phyloP scores from a whole-genome alignment of 1,140 invertebrate genomes.

The Lycorma delicatula region DNA sequence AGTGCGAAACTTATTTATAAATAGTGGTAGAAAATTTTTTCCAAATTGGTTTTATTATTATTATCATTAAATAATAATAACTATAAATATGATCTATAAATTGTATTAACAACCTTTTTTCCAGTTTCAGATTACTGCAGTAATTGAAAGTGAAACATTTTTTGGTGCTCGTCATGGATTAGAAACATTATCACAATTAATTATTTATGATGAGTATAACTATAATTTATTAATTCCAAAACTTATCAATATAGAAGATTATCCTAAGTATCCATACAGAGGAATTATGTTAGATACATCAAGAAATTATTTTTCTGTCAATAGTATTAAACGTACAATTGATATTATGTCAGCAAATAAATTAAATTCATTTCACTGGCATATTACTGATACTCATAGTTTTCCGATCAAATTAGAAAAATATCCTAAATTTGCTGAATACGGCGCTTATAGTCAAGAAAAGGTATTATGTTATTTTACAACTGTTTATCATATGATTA shows the following conservation, averaged over 20 bases:
- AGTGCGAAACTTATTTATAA: too few species aligned
- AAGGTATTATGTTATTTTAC: too few species aligned
- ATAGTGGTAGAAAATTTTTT: too few species aligned
- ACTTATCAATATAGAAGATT: constrained; percentile 52
- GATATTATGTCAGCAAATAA: constrained; percentile 74
- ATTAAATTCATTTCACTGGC: constrained; percentile 81
- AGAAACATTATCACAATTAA: constrained; percentile 69
- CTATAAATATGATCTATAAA: too few species aligned
- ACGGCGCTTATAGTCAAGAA: constrained; percentile 58
- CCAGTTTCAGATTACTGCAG: neutral
- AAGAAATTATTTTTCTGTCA: constrained; percentile 60
- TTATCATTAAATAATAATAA: too few species aligned
- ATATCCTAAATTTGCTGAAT: constrained; percentile 55
- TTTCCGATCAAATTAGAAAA: constrained; percentile 66
- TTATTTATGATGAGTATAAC: constrained; percentile 57
- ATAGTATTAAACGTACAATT: constrained; percentile 61
- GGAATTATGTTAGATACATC: constrained; percentile 69
- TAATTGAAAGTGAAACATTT: neutral
- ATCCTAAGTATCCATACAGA: constrained; percentile 62
- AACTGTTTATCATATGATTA: too few species aligned
- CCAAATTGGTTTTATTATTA: too few species aligned
- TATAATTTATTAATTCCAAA: constrained; percentile 49
- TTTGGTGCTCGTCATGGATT: constrained; percentile 67
- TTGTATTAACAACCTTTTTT: too few species aligned
- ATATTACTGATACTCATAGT: constrained; percentile 81